phyloP scores from a whole-genome alignment of 2,888 invertebrate species.

The Mellilla xanthometata region DNA sequence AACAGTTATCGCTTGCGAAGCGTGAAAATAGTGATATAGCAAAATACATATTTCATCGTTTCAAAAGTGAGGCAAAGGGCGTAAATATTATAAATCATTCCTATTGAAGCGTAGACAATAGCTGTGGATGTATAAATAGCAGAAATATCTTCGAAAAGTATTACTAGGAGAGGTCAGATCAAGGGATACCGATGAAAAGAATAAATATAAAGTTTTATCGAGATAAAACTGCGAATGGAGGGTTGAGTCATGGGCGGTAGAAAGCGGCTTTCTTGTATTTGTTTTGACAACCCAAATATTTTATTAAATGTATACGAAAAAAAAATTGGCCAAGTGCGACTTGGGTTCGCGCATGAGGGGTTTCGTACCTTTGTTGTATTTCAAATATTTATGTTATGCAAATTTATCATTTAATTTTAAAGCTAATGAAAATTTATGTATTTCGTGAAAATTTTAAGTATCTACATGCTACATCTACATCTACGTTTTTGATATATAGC shows the following conservation, averaged over 20 bases:
- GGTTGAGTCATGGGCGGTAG: conserved; percentile 17
- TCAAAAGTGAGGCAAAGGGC: conserved; percentile 26
- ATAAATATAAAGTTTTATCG: conserved; percentile 57
- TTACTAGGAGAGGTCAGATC: conserved; percentile 45
- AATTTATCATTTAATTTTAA: no score
- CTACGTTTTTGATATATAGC: no score
- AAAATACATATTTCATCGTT: conserved; percentile 32
- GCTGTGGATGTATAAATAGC: conserved; percentile 33
- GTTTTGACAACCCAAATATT: no score
- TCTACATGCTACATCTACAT: no score
- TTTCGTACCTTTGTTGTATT: no score
- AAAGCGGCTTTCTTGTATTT: no score
- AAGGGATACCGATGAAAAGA: conserved; percentile 55
- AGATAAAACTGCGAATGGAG: conserved; percentile 41
- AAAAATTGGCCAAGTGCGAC: no score
- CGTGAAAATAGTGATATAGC: conserved; percentile 20
- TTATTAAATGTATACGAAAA: no score
- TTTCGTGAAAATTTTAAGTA: no score
- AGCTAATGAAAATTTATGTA: no score
- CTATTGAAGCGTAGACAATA: conserved; percentile 39
- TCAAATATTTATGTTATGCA: no score
- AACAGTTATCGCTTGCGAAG: conserved; percentile 14
- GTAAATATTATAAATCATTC: conserved; percentile 37
- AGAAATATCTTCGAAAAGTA: conserved; percentile 31
- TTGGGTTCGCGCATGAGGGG: no score